Conservation (phyloP, 1,140 invertebrate genomes). For the Lasioglossum albipes region DNA sequence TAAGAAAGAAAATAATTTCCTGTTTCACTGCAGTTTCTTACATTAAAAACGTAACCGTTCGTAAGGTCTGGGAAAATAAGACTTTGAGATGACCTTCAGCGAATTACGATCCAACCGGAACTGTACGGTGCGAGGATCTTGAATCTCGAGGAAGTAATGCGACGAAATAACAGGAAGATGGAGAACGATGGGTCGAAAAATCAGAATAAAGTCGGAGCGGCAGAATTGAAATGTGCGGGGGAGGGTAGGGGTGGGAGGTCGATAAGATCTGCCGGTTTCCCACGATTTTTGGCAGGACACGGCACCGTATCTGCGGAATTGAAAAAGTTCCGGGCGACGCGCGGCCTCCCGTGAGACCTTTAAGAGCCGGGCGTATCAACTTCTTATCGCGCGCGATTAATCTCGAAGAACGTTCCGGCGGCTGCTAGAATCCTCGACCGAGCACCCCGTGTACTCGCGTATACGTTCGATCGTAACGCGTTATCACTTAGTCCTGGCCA, state of each 20-base stretch:
- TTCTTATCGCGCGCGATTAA: slow-evolving; percentile 54
- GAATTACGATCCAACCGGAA: too few relatives aligned
- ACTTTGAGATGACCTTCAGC: too few relatives aligned
- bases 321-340: slow-evolving; percentile 39
- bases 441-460: neutral
- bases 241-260: slow-evolving; percentile 17
- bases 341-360: slow-evolving; percentile 19
- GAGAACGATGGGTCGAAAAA: too few relatives aligned
- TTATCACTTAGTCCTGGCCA: slow-evolving; percentile 33
- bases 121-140: too few relatives aligned
- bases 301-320: slow-evolving; percentile 38
- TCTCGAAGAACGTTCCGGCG: slow-evolving; percentile 21
- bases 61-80: too few relatives aligned
- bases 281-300: slow-evolving; percentile 12
- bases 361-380: slow-evolving; percentile 42
- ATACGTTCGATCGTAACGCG: slow-evolving; percentile 26
- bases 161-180: too few relatives aligned
- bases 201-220: too few relatives aligned
- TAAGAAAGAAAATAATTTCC: too few relatives aligned
- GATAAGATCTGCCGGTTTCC: slow-evolving; percentile 30
- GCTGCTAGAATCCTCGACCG: neutral
- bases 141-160: too few relatives aligned
- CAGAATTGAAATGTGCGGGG: too few relatives aligned
- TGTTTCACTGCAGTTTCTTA: too few relatives aligned
- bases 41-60: too few relatives aligned